phyloP scores from a whole-genome alignment of 2,797 vertebrate genomes.

The Fundulus diaphanus region DNA sequence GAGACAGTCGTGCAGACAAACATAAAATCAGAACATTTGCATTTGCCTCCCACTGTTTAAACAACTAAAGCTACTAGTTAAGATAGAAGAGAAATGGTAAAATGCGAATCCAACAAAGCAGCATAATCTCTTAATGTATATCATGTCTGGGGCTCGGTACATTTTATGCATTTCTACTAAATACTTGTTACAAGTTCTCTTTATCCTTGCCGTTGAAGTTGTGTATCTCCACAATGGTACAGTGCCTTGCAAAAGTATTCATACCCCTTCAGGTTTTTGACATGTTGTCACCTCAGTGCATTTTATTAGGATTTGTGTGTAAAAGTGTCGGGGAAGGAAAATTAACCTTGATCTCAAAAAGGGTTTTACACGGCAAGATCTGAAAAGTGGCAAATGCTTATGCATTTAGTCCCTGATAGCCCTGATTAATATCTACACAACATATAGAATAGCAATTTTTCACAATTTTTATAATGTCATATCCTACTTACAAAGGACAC shows the following conservation, averaged over 20 bases:
- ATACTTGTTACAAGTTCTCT: conserved; percentile 48
- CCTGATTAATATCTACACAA: too few relatives aligned
- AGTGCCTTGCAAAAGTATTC: background rate
- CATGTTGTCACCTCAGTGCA: background rate
- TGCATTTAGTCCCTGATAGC: background rate
- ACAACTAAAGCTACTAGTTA: conserved; percentile 51
- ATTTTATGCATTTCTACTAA: conserved; percentile 51
- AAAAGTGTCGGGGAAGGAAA: background rate
- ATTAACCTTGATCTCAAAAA: background rate
- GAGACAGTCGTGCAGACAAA: conserved; percentile 45
- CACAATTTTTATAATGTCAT: background rate
- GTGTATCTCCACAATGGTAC: conserved; percentile 6
- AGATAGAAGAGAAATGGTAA: conserved; percentile 51
- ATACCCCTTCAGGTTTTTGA: background rate
- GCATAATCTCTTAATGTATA: conserved; percentile 53
- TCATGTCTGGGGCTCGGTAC: conserved; percentile 33
- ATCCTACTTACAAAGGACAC: background rate
- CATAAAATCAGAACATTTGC: conserved; percentile 41
- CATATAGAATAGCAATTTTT: background rate
- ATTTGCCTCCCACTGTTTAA: conserved; percentile 45
- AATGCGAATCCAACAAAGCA: conserved; percentile 47
- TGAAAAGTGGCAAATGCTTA: background rate
- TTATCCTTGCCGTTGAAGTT: conserved; percentile 27
- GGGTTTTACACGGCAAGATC: background rate
- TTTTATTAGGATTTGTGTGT: background rate